A percentile compares a stretch with the other conserved stretches of the same genome.
Evolutionary conservation across 2,113 vertebrate species (phyloP).

Genomic region (Synchiropus splendidus): DNA sequence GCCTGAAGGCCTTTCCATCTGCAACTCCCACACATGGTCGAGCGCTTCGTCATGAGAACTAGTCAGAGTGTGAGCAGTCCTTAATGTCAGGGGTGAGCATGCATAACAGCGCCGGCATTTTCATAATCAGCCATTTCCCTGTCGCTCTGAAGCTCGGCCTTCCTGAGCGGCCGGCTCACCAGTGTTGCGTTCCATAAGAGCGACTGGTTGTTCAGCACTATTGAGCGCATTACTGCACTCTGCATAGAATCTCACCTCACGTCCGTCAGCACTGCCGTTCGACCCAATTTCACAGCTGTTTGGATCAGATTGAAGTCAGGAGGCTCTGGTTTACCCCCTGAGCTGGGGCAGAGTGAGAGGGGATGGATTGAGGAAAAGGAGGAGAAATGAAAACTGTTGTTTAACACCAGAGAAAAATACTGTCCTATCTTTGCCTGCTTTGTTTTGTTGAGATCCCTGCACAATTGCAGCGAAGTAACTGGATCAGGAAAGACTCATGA

Average conservation of each 20-base stretch:
- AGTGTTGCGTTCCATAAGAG: conserved; percentile 5
- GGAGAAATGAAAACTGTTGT: too few relatives aligned
- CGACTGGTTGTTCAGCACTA: conserved; percentile 10
- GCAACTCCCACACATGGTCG: too few relatives aligned
- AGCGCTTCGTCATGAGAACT: not conserved
- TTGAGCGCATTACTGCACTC: conserved; percentile 12
- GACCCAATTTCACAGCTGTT: conserved; percentile 48
- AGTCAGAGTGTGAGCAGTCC: conserved; percentile 3
- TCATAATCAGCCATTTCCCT: conserved; percentile 7
- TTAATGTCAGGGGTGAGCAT: conserved; percentile 22
- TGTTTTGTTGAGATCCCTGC: too few relatives aligned
- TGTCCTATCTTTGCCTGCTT: too few relatives aligned
- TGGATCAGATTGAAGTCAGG: conserved; percentile 13
- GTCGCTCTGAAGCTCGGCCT: not conserved
- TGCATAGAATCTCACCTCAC: conserved; percentile 2
- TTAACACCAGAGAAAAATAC: too few relatives aligned
- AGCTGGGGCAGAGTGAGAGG: conserved; percentile 1
- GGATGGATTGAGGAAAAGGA: not conserved
- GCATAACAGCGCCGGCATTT: conserved; percentile 5
- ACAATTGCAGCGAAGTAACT: too few relatives aligned
- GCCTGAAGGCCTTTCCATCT: too few relatives aligned
- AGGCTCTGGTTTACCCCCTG: conserved; percentile 7
- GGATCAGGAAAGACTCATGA: too few relatives aligned
- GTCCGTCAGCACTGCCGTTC: conserved; percentile 17
- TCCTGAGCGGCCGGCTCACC: conserved; percentile 2